Percentiles rank a stretch among this genome's conserved stretches.
Conservation (phyloP, 1,140 invertebrate genomes). For the Bactericera cockerelli region DNA sequence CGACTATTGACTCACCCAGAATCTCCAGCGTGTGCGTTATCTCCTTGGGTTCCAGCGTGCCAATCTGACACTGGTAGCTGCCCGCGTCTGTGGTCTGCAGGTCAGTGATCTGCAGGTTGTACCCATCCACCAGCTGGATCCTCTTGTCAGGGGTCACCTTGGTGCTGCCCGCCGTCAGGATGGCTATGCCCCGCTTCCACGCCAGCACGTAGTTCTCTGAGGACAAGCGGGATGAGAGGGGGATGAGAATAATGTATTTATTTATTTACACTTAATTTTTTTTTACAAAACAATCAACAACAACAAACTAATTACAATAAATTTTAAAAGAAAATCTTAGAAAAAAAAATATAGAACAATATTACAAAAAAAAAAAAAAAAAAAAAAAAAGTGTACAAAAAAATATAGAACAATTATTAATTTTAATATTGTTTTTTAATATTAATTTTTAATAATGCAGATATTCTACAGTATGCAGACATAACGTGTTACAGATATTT, state of each 20-base stretch:
- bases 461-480: too few species aligned
- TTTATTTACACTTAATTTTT: too few species aligned
- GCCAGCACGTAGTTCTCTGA: conserved; percentile 35
- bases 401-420: too few species aligned
- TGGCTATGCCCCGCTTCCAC: conserved; percentile 40
- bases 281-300: too few species aligned
- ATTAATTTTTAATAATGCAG: too few species aligned
- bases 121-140: conserved; percentile 35
- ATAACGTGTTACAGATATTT: too few species aligned
- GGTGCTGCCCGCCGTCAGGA: conserved; percentile 38
- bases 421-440: too few species aligned
- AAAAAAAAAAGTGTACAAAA: too few species aligned
- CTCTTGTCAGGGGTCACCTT: conserved; percentile 41
- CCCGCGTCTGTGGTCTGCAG: conserved; percentile 38
- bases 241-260: neutral
- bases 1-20: conserved; percentile 37
- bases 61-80: conserved; percentile 42
- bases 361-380: neutral
- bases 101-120: conserved; percentile 38
- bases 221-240: conserved; percentile 19
- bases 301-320: neutral
- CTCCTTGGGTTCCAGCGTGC: conserved; percentile 37
- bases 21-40: conserved; percentile 41
- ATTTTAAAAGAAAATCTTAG: too few species aligned
- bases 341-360: neutral